Evolutionary conservation across 2,888 invertebrate species (phyloP).

Genomic region (Dicyrtoma fusca): DNA sequence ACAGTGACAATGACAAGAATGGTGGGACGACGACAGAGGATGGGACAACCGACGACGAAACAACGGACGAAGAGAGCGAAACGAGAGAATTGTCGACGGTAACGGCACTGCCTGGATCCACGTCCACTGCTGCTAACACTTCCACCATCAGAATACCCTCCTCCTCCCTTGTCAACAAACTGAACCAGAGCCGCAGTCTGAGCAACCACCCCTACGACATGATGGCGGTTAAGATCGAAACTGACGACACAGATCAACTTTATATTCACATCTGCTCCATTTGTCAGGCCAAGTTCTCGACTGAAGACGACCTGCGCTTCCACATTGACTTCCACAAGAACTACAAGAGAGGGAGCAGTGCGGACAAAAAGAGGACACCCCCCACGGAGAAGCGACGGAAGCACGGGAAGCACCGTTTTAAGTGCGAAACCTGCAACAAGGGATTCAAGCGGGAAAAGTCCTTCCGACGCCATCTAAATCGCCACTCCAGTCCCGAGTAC

Average conservation of each 20-base stretch:
- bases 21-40: no score
- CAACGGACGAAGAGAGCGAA: no score
- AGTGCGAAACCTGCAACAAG: background rate
- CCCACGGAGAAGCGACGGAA: background rate
- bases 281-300: background rate
- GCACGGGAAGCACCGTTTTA: background rate
- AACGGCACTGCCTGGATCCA: no score
- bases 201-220: background rate
- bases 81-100: no score
- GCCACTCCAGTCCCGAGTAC: background rate
- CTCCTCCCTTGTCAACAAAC: no score
- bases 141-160: no score
- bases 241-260: background rate
- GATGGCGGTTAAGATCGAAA: background rate
- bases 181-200: background rate
- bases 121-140: no score
- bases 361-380: background rate
- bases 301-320: background rate
- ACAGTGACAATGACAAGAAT: no score
- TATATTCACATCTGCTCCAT: constrained; percentile 1
- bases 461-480: background rate
- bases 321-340: constrained; percentile 2
- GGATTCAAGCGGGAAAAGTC: background rate
- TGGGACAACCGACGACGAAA: no score
- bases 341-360: background rate